Conservation (phyloP, 2,113 vertebrate species). For the Ranitomeya variabilis region DNA sequence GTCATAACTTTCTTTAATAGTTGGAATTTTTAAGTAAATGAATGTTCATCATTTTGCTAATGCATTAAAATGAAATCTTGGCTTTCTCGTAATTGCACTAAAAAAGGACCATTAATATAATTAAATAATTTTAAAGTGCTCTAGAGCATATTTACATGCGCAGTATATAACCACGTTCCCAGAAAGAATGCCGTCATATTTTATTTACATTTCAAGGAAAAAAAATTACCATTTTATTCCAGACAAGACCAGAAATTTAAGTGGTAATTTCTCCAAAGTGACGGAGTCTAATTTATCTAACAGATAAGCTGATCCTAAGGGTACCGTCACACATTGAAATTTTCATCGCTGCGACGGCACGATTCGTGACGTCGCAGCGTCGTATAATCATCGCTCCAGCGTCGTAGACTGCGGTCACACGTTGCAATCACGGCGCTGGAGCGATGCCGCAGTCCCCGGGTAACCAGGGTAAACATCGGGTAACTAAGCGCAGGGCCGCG, state of each 20-base stretch:
- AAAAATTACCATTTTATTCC: conserved; percentile 35
- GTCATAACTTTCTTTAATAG: background rate
- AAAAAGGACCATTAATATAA: background rate
- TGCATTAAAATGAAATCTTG: conserved; percentile 22
- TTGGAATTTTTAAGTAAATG: background rate
- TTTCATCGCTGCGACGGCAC: no score
- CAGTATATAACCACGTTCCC: conserved; percentile 30
- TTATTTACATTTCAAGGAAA: background rate
- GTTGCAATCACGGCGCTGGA: no score
- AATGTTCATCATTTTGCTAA: background rate
- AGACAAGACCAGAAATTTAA: background rate
- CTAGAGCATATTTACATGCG: conserved; percentile 32
- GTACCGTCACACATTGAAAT: no score
- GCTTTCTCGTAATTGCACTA: conserved; percentile 29
- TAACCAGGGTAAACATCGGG: no score
- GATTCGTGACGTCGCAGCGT: no score
- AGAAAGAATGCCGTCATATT: conserved; percentile 36
- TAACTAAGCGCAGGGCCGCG: no score
- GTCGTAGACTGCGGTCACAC: no score
- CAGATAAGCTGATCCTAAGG: background rate
- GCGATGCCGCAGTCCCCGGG: no score
- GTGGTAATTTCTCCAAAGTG: conserved; percentile 34
- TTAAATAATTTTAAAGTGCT: conserved; percentile 10
- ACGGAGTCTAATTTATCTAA: conserved; percentile 18
- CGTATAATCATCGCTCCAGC: no score